phyloP scores from a whole-genome alignment of 1,140 invertebrate genomes.

The Neodiprion lecontei region DNA sequence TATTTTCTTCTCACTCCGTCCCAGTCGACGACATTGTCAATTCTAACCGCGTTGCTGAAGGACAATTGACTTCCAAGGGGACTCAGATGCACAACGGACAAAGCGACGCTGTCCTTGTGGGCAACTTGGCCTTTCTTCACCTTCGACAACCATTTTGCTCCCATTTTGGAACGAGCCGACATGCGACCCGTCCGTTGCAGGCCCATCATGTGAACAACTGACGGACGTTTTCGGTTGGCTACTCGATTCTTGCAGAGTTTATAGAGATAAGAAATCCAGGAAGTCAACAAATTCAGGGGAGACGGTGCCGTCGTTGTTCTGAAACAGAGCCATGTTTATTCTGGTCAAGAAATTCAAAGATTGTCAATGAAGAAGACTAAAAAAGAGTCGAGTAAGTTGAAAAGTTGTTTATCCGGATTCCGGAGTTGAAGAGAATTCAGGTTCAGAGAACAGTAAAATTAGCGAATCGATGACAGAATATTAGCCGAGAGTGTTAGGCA shows the following conservation, averaged over 20 bases:
- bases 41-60: constrained; percentile 73
- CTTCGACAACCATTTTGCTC: constrained; percentile 84
- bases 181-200: constrained; percentile 72
- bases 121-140: constrained; percentile 80
- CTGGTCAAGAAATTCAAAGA: neutral
- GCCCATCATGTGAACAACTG: constrained; percentile 81
- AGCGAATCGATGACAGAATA: neutral
- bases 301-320: constrained; percentile 96
- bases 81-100: constrained; percentile 79
- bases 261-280: constrained; percentile 86
- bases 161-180: constrained; percentile 81
- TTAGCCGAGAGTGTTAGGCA: no score
- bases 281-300: constrained; percentile 94
- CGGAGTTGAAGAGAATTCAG: neutral
- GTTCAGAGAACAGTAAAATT: neutral
- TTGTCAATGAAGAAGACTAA: no score
- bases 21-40: constrained; percentile 93
- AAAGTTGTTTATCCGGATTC: no score
- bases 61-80: constrained; percentile 84
- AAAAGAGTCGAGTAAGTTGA: no score
- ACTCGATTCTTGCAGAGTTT: constrained; percentile 78
- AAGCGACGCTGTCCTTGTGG: constrained; percentile 78
- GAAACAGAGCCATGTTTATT: constrained; percentile 7
- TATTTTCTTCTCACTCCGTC: constrained; percentile 88
- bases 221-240: constrained; percentile 78